Conservation (phyloP, 2,888 invertebrate genomes). For the Acleris sparsana region DNA sequence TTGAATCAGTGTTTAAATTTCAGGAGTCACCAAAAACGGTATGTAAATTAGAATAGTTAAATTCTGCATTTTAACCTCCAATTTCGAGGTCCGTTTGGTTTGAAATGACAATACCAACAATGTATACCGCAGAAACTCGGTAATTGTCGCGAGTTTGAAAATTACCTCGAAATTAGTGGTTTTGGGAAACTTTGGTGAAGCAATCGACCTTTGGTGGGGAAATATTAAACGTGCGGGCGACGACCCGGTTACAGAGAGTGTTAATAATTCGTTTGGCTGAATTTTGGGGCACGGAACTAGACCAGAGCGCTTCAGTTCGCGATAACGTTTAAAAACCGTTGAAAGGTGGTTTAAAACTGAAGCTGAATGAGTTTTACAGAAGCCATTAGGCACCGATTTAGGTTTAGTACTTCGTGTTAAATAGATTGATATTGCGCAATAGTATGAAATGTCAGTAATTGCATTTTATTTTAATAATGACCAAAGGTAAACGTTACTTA, state of each 20-base stretch:
- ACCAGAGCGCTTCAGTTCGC: conserved; percentile 31
- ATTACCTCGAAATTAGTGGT: conserved; percentile 36
- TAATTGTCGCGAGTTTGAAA: conserved; percentile 30
- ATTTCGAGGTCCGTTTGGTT: conserved; percentile 30
- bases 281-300: conserved; percentile 37
- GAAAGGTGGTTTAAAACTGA: conserved; percentile 2
- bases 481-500: too few relatives aligned
- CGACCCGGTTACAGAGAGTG: conserved; percentile 46
- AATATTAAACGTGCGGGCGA: conserved; percentile 45
- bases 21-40: conserved; percentile 14
- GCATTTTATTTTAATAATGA: too few relatives aligned
- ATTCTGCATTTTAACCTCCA: conserved; percentile 17
- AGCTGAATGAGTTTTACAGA: too few relatives aligned
- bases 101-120: conserved; percentile 34
- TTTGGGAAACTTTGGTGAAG: conserved; percentile 27
- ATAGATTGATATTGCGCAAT: too few relatives aligned
- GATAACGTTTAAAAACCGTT: conserved; percentile 1
- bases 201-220: conserved; percentile 30
- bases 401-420: too few relatives aligned
- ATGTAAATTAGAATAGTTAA: conserved; percentile 4
- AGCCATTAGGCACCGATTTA: too few relatives aligned
- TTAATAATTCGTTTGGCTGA: conserved; percentile 48
- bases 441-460: too few relatives aligned
- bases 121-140: conserved; percentile 32
- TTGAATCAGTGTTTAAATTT: conserved; percentile 15